phyloP scores from a whole-genome alignment of 2,113 vertebrate genomes.

The Indicator indicator region DNA sequence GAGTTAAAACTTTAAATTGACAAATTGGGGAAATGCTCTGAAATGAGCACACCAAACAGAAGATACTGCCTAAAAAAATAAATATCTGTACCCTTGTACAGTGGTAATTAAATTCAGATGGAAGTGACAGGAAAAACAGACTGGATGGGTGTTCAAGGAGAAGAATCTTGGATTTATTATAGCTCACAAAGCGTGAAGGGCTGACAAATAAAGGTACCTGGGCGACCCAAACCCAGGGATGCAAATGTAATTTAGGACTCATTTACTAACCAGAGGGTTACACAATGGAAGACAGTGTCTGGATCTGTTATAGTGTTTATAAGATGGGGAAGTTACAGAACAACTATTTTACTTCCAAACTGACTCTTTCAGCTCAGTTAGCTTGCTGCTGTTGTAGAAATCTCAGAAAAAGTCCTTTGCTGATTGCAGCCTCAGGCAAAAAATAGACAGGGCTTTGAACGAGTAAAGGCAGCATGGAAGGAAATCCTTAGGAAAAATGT shows the following conservation, averaged over 20 bases:
- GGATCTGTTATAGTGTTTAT: background rate
- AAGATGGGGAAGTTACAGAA: background rate
- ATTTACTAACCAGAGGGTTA: background rate
- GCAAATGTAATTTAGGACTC: background rate
- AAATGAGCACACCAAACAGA: background rate
- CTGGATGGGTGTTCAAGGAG: background rate
- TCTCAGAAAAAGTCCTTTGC: background rate
- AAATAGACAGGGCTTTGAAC: background rate
- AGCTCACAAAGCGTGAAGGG: background rate
- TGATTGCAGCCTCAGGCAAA: background rate
- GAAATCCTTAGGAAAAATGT: background rate
- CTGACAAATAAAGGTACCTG: background rate
- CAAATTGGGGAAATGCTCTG: background rate
- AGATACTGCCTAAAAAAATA: background rate
- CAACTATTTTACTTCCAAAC: background rate
- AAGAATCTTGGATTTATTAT: background rate
- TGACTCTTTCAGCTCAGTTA: background rate
- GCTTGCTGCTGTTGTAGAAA: background rate
- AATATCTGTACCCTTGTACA: rapidly evolving
- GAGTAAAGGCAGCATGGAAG: background rate
- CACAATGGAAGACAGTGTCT: background rate
- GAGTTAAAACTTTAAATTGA: background rate
- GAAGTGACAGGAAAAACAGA: background rate
- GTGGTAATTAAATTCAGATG: background rate
- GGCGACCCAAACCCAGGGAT: background rate